Conservation (phyloP, 2,797 vertebrate species). For the Tolypeutes matacus region DNA sequence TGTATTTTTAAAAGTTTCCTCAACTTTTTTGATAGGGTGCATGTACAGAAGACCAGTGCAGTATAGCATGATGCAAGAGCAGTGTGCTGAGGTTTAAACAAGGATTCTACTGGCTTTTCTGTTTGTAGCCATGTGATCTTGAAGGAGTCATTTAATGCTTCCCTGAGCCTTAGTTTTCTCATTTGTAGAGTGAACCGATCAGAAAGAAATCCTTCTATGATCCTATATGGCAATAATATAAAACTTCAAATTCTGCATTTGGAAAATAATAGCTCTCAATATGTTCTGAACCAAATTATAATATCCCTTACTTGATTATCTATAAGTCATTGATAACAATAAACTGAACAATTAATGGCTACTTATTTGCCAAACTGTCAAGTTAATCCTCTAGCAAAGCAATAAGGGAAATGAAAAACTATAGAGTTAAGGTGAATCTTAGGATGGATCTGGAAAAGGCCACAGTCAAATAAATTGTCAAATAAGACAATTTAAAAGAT, state of each 20-base stretch:
- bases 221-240: not conserved
- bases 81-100: not conserved
- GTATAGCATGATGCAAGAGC: not conserved
- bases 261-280: not conserved
- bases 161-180: not conserved
- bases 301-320: not conserved
- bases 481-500: not conserved
- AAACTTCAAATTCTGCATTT: not conserved
- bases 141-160: not conserved
- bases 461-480: not conserved
- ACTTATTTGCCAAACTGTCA: not conserved
- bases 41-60: not conserved
- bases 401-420: constrained; percentile 22
- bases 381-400: not conserved
- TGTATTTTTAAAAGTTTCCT: not conserved
- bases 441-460: not conserved
- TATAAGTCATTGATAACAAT: not conserved
- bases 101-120: not conserved
- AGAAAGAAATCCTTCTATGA: not conserved
- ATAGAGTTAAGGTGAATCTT: not conserved
- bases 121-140: not conserved
- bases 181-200: not conserved
- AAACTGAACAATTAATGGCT: not conserved
- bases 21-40: not conserved
- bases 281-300: not conserved